Conservation (phyloP, 53 echinoderm and acorn worm genomes). For the Henricia sp. region DNA sequence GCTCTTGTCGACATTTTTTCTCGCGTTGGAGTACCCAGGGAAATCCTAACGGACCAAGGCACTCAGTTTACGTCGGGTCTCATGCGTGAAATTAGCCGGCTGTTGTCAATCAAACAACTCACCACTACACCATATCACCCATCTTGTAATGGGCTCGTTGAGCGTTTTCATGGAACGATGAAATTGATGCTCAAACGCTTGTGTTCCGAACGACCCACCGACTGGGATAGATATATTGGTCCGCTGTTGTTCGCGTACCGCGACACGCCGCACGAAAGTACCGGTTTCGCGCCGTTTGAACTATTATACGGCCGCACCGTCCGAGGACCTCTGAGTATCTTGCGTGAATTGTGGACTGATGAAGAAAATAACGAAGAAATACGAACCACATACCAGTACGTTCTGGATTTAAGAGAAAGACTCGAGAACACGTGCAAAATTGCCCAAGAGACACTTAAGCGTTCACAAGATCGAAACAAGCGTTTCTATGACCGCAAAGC, state of each 20-base stretch:
- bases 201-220: slow-evolving; percentile 58
- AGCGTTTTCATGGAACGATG: slow-evolving; percentile 52
- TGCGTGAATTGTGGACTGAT: slow-evolving; percentile 49
- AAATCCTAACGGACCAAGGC: too few relatives aligned
- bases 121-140: too few relatives aligned
- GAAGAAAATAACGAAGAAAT: slow-evolving; percentile 19
- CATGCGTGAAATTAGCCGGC: too few relatives aligned
- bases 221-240: slow-evolving; percentile 25
- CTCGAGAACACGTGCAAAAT: slow-evolving; percentile 17
- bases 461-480: neutral
- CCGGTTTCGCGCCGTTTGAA: slow-evolving; percentile 65
- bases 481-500: neutral
- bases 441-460: slow-evolving; percentile 10
- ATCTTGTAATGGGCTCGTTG: too few relatives aligned
- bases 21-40: too few relatives aligned
- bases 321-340: slow-evolving; percentile 53
- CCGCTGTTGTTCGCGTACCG: slow-evolving; percentile 53
- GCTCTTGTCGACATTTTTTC: too few relatives aligned
- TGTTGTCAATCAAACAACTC: too few relatives aligned
- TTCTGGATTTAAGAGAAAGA: slow-evolving; percentile 44
- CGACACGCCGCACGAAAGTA: slow-evolving; percentile 54
- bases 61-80: too few relatives aligned
- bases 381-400: slow-evolving; percentile 52
- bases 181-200: slow-evolving; percentile 47
- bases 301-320: slow-evolving; percentile 58